phyloP scores from a whole-genome alignment of 2,797 vertebrate species.

The Myotis findleyi region DNA sequence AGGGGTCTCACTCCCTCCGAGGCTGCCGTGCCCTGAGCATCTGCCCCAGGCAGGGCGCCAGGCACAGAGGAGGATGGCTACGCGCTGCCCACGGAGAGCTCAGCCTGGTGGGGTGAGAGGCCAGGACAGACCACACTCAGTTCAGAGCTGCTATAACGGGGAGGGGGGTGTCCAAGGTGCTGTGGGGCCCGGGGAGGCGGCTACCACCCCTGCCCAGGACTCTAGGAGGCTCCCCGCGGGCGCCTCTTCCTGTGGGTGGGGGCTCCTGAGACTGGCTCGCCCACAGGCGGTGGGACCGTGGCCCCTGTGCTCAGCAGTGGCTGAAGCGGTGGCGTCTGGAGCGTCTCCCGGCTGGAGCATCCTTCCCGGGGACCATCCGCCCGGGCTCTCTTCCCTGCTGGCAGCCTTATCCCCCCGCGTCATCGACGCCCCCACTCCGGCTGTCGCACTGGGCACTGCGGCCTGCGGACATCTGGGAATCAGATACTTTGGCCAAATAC shows the following conservation, averaged over 20 bases:
- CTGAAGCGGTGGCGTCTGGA: neutral
- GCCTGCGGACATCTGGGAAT: conserved; percentile 54
- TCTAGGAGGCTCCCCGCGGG: neutral
- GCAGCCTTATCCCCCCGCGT: neutral
- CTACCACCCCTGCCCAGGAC: neutral
- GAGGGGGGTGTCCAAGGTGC: accelerated
- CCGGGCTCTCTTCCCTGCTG: neutral
- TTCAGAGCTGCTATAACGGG: accelerated
- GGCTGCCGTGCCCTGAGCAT: neutral
- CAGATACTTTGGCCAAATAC: conserved; percentile 23
- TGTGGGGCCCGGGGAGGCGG: accelerated
- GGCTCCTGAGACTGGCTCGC: neutral
- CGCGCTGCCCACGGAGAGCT: neutral
- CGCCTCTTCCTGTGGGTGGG: neutral
- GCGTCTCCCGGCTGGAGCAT: neutral
- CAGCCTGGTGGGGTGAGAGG: neutral
- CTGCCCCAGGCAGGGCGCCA: neutral
- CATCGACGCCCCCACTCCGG: neutral
- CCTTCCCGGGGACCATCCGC: neutral
- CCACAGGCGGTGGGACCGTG: neutral
- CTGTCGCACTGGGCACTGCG: conserved; percentile 4
- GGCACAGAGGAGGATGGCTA: neutral
- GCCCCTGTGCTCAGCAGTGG: neutral
- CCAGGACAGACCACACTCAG: neutral
- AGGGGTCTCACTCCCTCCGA: neutral